Evolutionary conservation across 2,797 vertebrate species (phyloP), one percentile per base, ranked within the genome.

Genomic region (Anguilla obscura): DNA sequence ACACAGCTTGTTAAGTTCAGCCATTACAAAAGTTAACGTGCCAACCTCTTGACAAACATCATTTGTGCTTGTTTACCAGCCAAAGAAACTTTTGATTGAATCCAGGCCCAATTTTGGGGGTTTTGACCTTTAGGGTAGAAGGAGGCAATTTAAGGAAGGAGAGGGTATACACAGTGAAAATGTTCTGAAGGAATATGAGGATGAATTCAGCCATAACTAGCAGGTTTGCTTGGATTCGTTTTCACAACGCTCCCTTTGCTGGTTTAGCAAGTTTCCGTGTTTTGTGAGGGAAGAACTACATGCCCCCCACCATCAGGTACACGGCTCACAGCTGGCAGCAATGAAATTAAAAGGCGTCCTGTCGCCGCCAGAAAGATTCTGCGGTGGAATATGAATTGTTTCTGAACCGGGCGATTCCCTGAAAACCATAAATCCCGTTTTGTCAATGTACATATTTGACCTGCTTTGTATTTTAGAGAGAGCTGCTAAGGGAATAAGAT

Each of bases 381-480:
- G 76, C 18, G 14, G 76, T 24, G 76, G 76, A 80, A 80, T 80
- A 48, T 80, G 14, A 80, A 80, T 80, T 40, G 69, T 80, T 80
- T 80, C 36, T 80, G 76, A 80, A 80, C 7, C 40, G 14, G 36
- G 76, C 40, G 76, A 80, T 80, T 21, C 18, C 40, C 76, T 80
- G 14, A 21, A 80, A 80, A 48, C 36, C 36, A 80, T 80, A 80
- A 45, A 80, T 80, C 76, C 76, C 18, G 76, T 48, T 74, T 85
- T 84, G 83, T 85, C 84, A 85, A 85, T 85, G 56, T 85, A 63
- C 56, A 63, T 63, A 85, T 85, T 40, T 85, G 84, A 85, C 54
- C 84, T 85, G 84, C 54, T 85, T 85, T 85, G 52, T 85, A 85
- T 63, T 36, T 21, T 30, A 85, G 27, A 58, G 84, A 60, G 16